Evolutionary conservation across 2,113 vertebrate species (phyloP).

Genomic region (Epinephelus lanceolatus): DNA sequence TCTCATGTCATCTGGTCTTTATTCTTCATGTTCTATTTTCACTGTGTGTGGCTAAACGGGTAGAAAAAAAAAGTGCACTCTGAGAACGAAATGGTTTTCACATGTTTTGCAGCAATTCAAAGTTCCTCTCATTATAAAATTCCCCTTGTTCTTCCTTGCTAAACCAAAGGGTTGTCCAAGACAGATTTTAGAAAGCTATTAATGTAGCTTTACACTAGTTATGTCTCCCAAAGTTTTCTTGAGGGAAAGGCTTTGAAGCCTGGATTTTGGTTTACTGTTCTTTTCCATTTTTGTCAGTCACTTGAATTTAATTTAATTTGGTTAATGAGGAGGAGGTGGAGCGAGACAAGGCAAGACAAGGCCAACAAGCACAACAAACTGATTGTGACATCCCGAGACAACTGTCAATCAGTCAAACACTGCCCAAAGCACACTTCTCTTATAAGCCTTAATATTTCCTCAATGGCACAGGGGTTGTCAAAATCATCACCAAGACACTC

Average conservation of each 20-base stretch:
- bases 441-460: not conserved
- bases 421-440: not conserved
- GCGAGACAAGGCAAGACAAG: not conserved
- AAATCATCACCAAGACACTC: not conserved
- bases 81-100: slow-evolving; percentile 53
- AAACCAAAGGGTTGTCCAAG: slow-evolving; percentile 12
- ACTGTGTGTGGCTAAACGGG: slow-evolving; percentile 29
- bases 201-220: not conserved
- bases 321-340: slow-evolving; percentile 6
- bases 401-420: not conserved
- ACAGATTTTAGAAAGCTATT: not conserved
- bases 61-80: slow-evolving; percentile 23
- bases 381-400: slow-evolving; percentile 18
- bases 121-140: slow-evolving; percentile 29
- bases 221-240: not conserved
- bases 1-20: slow-evolving; percentile 65
- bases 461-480: not conserved
- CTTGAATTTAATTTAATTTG: not conserved
- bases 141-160: slow-evolving; percentile 15
- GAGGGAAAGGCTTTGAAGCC: not conserved
- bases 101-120: slow-evolving; percentile 49
- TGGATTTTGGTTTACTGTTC: slow-evolving; percentile 15
- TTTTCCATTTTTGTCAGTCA: slow-evolving; percentile 6
- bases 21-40: slow-evolving; percentile 49
- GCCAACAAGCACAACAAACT: not conserved